Conservation (phyloP, 2,888 invertebrate species). For the Ochropacha duplaris region DNA sequence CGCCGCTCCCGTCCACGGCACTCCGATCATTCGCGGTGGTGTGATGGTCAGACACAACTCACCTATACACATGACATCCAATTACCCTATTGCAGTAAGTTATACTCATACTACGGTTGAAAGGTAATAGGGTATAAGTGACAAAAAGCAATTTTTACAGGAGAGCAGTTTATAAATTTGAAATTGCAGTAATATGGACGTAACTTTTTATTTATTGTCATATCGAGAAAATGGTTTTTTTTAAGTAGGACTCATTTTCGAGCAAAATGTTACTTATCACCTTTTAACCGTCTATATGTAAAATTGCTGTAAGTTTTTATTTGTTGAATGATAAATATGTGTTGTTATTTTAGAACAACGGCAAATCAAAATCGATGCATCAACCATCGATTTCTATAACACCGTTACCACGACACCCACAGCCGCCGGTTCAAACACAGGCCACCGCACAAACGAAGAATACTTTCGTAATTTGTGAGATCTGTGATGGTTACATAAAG, state of each 20-base stretch:
- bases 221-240: too few species aligned
- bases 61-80: slow-evolving; percentile 79
- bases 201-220: too few species aligned
- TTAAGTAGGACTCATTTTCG: too few species aligned
- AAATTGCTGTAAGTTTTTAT: not conserved
- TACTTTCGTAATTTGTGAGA: slow-evolving; percentile 97
- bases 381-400: slow-evolving; percentile 96
- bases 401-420: slow-evolving; percentile 86
- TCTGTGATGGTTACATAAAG: slow-evolving; percentile 98
- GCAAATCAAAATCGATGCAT: slow-evolving; percentile 57
- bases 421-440: not conserved
- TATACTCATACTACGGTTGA: slow-evolving; percentile 8
- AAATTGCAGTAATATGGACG: too few species aligned
- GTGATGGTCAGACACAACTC: slow-evolving; percentile 84
- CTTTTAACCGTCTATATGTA: too few species aligned
- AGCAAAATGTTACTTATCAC: too few species aligned
- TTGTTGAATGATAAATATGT: not conserved
- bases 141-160: too few species aligned
- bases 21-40: slow-evolving; percentile 61
- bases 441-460: slow-evolving; percentile 78
- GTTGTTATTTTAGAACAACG: slow-evolving; percentile 47
- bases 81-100: slow-evolving; percentile 85
- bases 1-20: slow-evolving; percentile 44
- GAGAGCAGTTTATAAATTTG: too few species aligned
- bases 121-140: too few species aligned